These are phyloP conservation scores for Halocaridina rubra DNA, from an alignment of 2,888 invertebrate species.

Conservation along the genomic window DNA sequence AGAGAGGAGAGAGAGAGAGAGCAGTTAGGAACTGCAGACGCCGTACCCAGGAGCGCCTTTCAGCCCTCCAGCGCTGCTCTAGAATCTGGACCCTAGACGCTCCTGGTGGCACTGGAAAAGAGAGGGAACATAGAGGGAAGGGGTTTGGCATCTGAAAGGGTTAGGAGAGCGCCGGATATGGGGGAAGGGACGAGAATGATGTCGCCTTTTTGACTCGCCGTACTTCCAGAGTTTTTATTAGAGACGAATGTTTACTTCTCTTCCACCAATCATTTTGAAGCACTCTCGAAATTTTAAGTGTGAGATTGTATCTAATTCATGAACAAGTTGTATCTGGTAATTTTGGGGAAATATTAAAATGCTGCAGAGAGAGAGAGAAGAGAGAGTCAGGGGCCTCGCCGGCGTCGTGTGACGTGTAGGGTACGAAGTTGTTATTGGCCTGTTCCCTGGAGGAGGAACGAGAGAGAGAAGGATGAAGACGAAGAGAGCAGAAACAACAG, in stretches of 20 bases:
- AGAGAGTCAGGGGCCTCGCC: background rate
- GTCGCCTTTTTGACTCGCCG: constrained; percentile 29
- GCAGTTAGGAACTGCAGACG: constrained; percentile 15
- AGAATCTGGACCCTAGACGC: constrained; percentile 28
- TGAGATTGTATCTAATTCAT: constrained; percentile 35
- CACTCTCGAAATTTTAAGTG: background rate
- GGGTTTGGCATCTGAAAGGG: no score
- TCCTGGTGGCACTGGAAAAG: background rate
- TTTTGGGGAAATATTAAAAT: constrained; percentile 6
- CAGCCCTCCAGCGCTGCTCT: constrained; percentile 25
- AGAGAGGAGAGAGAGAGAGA: background rate
- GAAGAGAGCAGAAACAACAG: background rate
- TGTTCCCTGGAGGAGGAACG: constrained; percentile 13
- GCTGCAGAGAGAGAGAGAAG: background rate
- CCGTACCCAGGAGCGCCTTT: constrained; percentile 26
- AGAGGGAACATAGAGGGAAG: background rate
- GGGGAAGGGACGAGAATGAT: background rate
- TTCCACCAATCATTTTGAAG: constrained; percentile 26
- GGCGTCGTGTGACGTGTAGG: constrained; percentile 15
- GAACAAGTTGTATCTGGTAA: constrained; percentile 12
- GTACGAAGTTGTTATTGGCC: constrained; percentile 38
- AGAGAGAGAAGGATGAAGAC: no score
- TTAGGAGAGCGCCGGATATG: no score
- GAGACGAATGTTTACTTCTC: background rate
- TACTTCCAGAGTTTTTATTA: constrained; percentile 12